phyloP scores from a whole-genome alignment of 1,140 invertebrate species.

The Hycleus phaleratus region DNA sequence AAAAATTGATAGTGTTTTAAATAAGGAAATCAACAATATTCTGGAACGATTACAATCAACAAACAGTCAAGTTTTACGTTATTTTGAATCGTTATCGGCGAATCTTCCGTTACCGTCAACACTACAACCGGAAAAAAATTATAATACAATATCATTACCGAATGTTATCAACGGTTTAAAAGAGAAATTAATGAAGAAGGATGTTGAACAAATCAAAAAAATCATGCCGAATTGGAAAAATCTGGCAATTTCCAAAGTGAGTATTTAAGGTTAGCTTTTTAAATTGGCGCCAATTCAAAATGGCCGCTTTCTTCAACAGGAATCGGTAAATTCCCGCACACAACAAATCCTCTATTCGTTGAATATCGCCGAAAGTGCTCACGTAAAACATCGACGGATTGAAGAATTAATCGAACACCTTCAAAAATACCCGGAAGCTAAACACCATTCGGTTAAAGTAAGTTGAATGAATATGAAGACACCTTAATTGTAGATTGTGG shows the following conservation, averaged over 20 bases:
- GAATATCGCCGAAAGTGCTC: not conserved
- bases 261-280: not conserved
- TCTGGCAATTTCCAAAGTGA: not conserved
- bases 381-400: conserved; percentile 30
- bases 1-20: conserved; percentile 42
- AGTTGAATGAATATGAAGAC: not conserved
- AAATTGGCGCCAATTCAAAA: not conserved
- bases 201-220: not conserved
- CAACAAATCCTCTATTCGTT: not conserved
- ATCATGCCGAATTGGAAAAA: conserved; percentile 3
- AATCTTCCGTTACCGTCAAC: not conserved
- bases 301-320: not conserved
- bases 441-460: conserved; percentile 62
- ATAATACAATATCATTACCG: too few relatives aligned
- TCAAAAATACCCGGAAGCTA: conserved; percentile 62
- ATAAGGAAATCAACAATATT: conserved; percentile 47
- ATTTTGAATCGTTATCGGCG: not conserved
- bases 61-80: conserved; percentile 16
- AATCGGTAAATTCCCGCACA: conserved; percentile 3
- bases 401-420: conserved; percentile 64
- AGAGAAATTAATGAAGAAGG: not conserved
- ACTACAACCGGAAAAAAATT: not conserved
- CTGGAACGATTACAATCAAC: conserved; percentile 43
- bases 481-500: too few relatives aligned
- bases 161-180: not conserved